phyloP scores from a whole-genome alignment of 2,113 vertebrate genomes.

The Turnix velox region DNA sequence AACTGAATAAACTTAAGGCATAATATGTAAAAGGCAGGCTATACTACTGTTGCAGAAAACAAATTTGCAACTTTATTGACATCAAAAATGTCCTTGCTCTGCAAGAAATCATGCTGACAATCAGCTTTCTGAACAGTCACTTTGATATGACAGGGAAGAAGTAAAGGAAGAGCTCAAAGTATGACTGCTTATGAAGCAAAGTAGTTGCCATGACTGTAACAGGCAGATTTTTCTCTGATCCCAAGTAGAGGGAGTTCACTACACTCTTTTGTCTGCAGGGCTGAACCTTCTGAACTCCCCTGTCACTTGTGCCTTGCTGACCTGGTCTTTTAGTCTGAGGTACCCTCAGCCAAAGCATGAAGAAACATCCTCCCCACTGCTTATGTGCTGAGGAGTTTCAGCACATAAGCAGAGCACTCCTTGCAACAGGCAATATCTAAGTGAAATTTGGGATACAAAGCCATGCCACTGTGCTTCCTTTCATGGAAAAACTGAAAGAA shows the following conservation, averaged over 20 bases:
- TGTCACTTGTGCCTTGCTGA: neutral
- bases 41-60: neutral
- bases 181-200: neutral
- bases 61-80: neutral
- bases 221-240: neutral
- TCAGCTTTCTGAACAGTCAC: neutral
- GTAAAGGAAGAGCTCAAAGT: neutral
- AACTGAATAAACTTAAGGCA: neutral
- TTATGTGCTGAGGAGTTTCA: neutral
- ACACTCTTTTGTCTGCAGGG: neutral
- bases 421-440: accelerated
- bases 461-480: neutral
- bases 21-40: neutral
- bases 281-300: neutral
- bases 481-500: neutral
- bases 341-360: neutral
- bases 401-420: neutral
- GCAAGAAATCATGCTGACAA: neutral
- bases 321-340: neutral
- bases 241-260: accelerated
- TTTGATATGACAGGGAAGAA: neutral
- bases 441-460: neutral
- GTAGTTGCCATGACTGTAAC: neutral
- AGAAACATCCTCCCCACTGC: neutral
- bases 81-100: neutral